These are phyloP conservation scores for Ips nitidus DNA, from an alignment of 1,140 invertebrate genomes.

Conservation along the genomic window DNA sequence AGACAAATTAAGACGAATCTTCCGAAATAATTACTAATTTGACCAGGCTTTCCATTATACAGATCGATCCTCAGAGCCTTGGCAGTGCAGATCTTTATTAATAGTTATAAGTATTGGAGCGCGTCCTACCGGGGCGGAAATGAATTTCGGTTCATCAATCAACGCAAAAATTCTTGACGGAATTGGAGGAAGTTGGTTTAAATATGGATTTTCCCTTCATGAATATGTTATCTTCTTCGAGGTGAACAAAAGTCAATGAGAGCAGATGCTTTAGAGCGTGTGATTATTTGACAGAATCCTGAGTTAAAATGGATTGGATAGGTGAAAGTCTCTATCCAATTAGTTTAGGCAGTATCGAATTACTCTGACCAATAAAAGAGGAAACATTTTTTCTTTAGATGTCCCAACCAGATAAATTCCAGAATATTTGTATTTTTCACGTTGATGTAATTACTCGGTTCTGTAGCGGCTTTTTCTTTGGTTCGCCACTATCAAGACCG, in stretches of 20 bases:
- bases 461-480: conserved; percentile 35
- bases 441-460: conserved; percentile 30
- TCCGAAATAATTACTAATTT: conserved; percentile 53
- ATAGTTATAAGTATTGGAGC: conserved; percentile 41
- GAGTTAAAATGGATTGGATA: too few species aligned
- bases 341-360: too few species aligned
- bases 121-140: conserved; percentile 24
- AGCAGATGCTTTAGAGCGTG: too few species aligned
- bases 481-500: conserved; percentile 35
- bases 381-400: not conserved
- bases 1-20: conserved; percentile 53
- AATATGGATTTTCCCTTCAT: not conserved
- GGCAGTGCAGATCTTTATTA: conserved; percentile 42
- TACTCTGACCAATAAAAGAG: not conserved
- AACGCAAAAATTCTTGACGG: conserved; percentile 19
- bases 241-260: too few species aligned
- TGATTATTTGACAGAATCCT: too few species aligned
- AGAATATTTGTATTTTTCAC: conserved; percentile 32
- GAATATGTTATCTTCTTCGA: not conserved
- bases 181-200: not conserved
- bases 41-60: conserved; percentile 49
- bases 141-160: conserved; percentile 26
- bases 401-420: conserved; percentile 23
- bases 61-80: conserved; percentile 30
- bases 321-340: too few species aligned